Evolutionary conservation across 2,888 invertebrate species (phyloP).

Genomic region (Macaria notata): DNA sequence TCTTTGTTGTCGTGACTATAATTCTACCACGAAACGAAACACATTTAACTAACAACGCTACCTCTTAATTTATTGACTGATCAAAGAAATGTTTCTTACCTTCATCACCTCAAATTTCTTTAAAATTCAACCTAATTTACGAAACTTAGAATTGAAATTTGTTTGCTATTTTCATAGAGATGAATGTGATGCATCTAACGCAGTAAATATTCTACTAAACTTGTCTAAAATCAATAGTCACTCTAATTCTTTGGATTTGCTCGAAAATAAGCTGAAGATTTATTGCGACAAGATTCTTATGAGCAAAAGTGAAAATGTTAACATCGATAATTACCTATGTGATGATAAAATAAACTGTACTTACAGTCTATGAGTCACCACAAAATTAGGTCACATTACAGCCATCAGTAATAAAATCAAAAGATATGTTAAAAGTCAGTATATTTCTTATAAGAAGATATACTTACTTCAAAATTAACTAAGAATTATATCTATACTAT

Average conservation of each 20-base stretch:
- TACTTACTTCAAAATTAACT: not conserved
- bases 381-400: conserved; percentile 27
- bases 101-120: not conserved
- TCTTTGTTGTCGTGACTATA: conserved; percentile 31
- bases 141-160: not conserved
- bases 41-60: conserved; percentile 20
- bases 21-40: conserved; percentile 28
- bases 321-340: conserved; percentile 20
- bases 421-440: not conserved
- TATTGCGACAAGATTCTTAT: conserved; percentile 1
- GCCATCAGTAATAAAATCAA: not conserved
- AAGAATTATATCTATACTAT: no score
- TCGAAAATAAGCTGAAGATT: no score
- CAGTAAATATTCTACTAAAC: no score
- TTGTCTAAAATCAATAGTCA: no score
- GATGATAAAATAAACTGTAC: conserved; percentile 22
- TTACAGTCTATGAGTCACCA: conserved; percentile 20
- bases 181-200: conserved; percentile 1
- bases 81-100: conserved; percentile 30
- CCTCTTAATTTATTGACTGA: conserved; percentile 32
- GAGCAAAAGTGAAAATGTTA: not conserved
- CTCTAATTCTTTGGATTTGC: no score
- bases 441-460: not conserved
- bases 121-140: conserved; percentile 3
- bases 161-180: not conserved